phyloP scores from a whole-genome alignment of 2,888 invertebrate genomes.

The Yponomeuta plumbellus region DNA sequence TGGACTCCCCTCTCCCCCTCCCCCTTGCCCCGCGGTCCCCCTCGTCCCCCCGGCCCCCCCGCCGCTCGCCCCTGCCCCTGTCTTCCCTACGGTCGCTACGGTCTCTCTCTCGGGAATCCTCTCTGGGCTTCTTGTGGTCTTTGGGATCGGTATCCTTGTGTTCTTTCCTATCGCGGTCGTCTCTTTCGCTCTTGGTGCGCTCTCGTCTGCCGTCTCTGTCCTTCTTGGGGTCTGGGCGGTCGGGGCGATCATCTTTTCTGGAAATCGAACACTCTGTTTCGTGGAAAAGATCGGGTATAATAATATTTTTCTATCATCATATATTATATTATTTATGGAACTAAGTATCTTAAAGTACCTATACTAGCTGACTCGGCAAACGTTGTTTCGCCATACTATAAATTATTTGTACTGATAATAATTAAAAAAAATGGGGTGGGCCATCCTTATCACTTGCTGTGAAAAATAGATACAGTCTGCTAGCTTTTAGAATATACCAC shows the following conservation, averaged over 20 bases:
- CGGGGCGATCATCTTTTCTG: constrained; percentile 37
- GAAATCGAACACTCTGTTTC: background rate
- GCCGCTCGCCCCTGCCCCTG: constrained; percentile 10
- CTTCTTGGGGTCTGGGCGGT: constrained; percentile 31
- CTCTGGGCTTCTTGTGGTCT: constrained; percentile 15
- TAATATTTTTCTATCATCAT: too few relatives aligned
- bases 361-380: too few relatives aligned
- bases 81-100: background rate
- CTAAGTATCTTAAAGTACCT: too few relatives aligned
- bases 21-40: constrained; percentile 15
- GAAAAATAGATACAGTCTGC: too few relatives aligned
- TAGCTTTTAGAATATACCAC: too few relatives aligned
- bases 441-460: too few relatives aligned
- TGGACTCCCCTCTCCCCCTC: constrained; percentile 15
- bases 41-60: constrained; percentile 11
- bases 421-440: too few relatives aligned
- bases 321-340: too few relatives aligned
- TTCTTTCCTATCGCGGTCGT: constrained; percentile 23
- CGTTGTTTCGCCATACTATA: too few relatives aligned
- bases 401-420: too few relatives aligned
- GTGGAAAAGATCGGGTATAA: too few relatives aligned
- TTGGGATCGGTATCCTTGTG: constrained; percentile 23
- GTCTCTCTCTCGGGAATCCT: constrained; percentile 18
- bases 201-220: constrained; percentile 29
- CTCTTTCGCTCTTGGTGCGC: constrained; percentile 28